These are phyloP conservation scores for Hydrozoanthus gracilis DNA, from an alignment of 92 coral and sea anemone genomes.

Conservation along the genomic window DNA sequence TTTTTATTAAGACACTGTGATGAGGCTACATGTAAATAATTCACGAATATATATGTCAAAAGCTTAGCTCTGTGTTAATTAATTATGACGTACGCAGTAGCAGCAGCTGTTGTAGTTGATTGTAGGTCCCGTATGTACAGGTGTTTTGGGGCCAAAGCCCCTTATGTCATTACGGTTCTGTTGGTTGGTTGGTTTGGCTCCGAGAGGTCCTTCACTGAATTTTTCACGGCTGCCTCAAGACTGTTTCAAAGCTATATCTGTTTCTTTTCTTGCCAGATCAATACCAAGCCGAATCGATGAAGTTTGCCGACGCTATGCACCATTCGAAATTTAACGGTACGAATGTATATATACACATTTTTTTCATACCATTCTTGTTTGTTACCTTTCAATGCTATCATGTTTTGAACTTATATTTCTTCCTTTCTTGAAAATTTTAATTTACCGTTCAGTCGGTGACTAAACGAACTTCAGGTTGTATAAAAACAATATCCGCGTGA, in stretches of 20 bases:
- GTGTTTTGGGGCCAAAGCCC: slow-evolving; percentile 52
- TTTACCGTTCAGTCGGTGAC: slow-evolving; percentile 27
- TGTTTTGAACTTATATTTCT: slow-evolving; percentile 26
- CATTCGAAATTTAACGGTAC: slow-evolving; percentile 87
- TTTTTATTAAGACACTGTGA: slow-evolving; percentile 71
- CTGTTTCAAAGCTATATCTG: not conserved
- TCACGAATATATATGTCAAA: slow-evolving; percentile 87
- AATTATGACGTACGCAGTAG: slow-evolving; percentile 82
- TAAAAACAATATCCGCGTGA: not conserved
- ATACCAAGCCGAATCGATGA: slow-evolving; percentile 67
- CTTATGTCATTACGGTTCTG: slow-evolving; percentile 46
- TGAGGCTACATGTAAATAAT: slow-evolving; percentile 89
- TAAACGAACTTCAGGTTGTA: not conserved
- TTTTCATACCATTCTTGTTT: not conserved
- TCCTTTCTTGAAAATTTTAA: slow-evolving; percentile 21
- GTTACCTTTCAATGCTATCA: not conserved
- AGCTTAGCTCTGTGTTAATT: slow-evolving; percentile 89
- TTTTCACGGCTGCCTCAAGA: slow-evolving; percentile 42
- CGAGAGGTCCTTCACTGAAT: slow-evolving; percentile 34
- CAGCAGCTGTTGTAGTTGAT: slow-evolving; percentile 90
- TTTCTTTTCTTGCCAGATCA: not conserved
- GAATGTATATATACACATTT: not conserved
- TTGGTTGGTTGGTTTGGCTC: slow-evolving; percentile 22
- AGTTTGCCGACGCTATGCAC: slow-evolving; percentile 83
- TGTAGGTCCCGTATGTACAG: slow-evolving; percentile 88